Evolutionary conservation across 2,888 invertebrate species (phyloP).

Genomic region (Papilio protenor): DNA sequence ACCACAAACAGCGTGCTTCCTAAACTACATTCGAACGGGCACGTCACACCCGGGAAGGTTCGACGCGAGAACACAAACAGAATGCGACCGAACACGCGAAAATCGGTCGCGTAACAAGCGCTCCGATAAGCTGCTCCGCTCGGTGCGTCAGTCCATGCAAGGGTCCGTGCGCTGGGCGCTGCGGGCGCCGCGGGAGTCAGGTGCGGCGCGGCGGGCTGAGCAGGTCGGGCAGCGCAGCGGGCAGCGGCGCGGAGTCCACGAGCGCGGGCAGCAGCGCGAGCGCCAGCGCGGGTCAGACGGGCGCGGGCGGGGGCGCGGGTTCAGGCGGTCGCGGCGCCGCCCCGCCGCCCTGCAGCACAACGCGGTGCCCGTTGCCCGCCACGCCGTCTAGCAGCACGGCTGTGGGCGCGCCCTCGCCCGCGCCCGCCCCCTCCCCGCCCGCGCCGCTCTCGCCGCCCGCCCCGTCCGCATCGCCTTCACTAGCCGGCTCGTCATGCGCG

Average conservation of each 20-base stretch:
- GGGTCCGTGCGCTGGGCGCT: conserved; percentile 66
- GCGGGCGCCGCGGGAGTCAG: conserved; percentile 72
- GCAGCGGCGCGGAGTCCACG: conserved; percentile 79
- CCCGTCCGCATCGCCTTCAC: conserved; percentile 66
- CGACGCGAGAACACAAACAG: conserved; percentile 64
- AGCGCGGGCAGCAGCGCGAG: conserved; percentile 82
- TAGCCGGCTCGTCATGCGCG: conserved; percentile 82
- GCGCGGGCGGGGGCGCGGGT: conserved; percentile 90
- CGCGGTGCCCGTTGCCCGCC: conserved; percentile 93
- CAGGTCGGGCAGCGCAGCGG: conserved; percentile 82
- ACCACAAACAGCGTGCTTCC: conserved; percentile 74
- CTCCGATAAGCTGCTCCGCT: conserved; percentile 79
- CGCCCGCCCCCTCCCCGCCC: conserved; percentile 87
- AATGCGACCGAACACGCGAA: conserved; percentile 71
- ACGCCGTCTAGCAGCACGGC: conserved; percentile 93
- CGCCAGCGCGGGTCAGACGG: conserved; percentile 83
- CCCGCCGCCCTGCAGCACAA: conserved; percentile 95
- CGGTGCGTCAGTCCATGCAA: conserved; percentile 52
- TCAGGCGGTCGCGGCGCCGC: conserved; percentile 95
- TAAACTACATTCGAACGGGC: conserved; percentile 71
- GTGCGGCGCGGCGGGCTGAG: conserved; percentile 81
- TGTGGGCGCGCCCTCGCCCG: conserved; percentile 88
- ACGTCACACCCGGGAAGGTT: conserved; percentile 66
- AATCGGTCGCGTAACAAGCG: conserved; percentile 80
- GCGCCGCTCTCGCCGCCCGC: conserved; percentile 75